phyloP scores from a whole-genome alignment of 2,888 invertebrate genomes.

The Ecliptopera silaceata region DNA sequence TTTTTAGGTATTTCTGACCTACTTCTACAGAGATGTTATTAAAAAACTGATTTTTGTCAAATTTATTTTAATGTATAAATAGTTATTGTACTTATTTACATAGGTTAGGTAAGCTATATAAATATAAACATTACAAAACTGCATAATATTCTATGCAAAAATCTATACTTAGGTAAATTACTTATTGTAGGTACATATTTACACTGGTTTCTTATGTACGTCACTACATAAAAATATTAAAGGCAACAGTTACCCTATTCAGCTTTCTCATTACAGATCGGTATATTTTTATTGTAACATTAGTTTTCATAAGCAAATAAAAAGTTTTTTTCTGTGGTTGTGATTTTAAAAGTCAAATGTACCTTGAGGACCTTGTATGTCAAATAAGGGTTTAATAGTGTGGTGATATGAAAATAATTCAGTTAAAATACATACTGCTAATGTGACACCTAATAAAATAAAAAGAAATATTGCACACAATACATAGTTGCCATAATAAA shows the following conservation, averaged over 20 bases:
- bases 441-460: no score
- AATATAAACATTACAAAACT: conserved; percentile 67
- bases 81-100: conserved; percentile 61
- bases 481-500: no score
- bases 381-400: no score
- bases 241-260: conserved; percentile 38
- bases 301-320: no score
- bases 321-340: no score
- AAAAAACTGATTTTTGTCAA: conserved; percentile 39
- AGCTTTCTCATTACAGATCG: conserved; percentile 12
- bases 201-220: conserved; percentile 33
- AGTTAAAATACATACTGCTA: no score
- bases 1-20: background rate
- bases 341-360: no score
- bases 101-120: conserved; percentile 31
- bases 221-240: conserved; percentile 21
- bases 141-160: conserved; percentile 38
- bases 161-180: conserved; percentile 3
- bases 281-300: no score
- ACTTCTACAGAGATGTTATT: background rate
- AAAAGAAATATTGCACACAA: no score
- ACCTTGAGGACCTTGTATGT: no score
- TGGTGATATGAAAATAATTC: no score
- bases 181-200: conserved; percentile 13
- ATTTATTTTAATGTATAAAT: conserved; percentile 76